These are phyloP conservation scores for Drosophila tripunctata DNA, from an alignment of 2,888 invertebrate species.

Conservation along the genomic window DNA sequence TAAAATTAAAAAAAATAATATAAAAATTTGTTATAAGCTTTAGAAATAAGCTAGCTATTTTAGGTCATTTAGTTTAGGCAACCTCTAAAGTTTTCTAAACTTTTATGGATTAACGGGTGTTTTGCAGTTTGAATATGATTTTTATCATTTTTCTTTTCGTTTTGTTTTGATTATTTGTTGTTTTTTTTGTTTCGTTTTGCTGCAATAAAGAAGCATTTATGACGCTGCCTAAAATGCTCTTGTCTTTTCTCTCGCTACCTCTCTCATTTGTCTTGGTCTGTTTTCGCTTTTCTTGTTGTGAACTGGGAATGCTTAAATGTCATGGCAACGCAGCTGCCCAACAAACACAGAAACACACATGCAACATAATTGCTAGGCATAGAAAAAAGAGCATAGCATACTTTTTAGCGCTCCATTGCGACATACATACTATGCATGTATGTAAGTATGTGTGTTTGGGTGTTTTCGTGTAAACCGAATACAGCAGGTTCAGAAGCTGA, in stretches of 20 bases:
- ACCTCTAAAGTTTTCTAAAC: too few species aligned
- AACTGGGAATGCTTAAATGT: conserved; percentile 30
- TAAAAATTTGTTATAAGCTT: too few species aligned
- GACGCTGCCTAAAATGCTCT: neutral
- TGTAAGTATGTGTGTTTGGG: conserved; percentile 8
- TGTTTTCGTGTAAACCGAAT: conserved; percentile 9
- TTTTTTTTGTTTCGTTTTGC: conserved; percentile 11
- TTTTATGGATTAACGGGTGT: neutral
- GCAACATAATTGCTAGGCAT: conserved; percentile 54
- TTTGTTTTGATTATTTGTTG: conserved; percentile 5
- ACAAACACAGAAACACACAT: conserved; percentile 12
- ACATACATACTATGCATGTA: neutral
- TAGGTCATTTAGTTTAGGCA: too few species aligned
- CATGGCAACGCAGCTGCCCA: conserved; percentile 24
- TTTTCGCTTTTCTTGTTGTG: neutral
- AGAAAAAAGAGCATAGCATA: conserved; percentile 25
- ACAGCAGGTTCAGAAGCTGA: conserved; percentile 7
- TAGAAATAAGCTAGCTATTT: too few species aligned
- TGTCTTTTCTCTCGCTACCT: neutral
- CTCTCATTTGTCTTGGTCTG: neutral
- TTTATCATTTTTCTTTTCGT: conserved; percentile 4
- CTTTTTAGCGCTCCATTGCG: conserved; percentile 44
- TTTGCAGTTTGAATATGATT: neutral
- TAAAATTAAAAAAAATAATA: too few species aligned
- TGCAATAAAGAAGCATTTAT: conserved; percentile 54